Conservation (phyloP, 35 echinoderm and acorn worm species). For the Lytechinus variegatus region DNA sequence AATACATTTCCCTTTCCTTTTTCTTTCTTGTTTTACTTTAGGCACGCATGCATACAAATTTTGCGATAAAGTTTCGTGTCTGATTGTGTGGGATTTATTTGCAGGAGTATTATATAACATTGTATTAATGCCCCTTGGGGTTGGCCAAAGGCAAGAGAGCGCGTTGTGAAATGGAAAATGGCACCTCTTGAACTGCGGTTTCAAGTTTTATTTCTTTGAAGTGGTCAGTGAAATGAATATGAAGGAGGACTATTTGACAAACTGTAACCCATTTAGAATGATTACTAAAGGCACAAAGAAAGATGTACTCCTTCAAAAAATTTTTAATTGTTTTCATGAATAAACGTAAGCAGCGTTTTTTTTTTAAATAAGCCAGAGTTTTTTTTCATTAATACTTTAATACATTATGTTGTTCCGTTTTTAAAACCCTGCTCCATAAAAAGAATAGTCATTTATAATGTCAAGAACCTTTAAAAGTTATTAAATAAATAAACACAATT, state of each 20-base stretch:
- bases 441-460: no score
- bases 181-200: neutral
- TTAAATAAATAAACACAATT: no score
- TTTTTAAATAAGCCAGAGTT: neutral
- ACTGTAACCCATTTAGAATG: neutral
- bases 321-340: neutral
- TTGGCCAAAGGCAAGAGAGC: neutral
- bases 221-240: neutral
- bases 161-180: neutral
- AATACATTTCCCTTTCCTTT: neutral
- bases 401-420: no score
- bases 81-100: slow-evolving; percentile 4
- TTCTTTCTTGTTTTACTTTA: neutral
- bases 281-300: neutral
- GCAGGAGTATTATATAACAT: neutral
- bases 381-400: no score
- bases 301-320: neutral
- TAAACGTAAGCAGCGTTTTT: neutral
- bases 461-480: no score
- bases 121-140: neutral
- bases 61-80: neutral
- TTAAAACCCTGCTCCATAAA: no score
- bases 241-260: neutral
- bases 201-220: neutral
- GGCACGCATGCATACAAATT: slow-evolving; percentile 8